These are phyloP conservation scores for Prosopocoilus inquinatus DNA, from an alignment of 2,888 invertebrate genomes.

Conservation along the genomic window DNA sequence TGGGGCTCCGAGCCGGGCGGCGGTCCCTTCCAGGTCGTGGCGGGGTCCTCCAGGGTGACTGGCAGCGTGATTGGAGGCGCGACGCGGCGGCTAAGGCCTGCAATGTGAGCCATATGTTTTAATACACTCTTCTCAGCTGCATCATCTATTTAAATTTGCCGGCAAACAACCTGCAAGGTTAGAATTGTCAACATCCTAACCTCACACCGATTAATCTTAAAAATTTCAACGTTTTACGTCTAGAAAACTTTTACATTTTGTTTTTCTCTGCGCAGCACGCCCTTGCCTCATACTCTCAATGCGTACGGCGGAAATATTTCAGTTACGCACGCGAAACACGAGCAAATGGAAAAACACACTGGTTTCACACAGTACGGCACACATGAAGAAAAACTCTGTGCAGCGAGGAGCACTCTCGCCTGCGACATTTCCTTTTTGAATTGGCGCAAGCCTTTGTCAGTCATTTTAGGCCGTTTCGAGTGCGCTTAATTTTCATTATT, in stretches of 20 bases:
- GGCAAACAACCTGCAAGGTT: conserved; percentile 36
- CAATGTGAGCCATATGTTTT: conserved; percentile 56
- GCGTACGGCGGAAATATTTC: conserved; percentile 10
- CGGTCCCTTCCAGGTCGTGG: conserved; percentile 76
- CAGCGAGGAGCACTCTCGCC: conserved; percentile 6
- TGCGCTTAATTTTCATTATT: too few species aligned
- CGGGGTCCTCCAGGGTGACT: conserved; percentile 73
- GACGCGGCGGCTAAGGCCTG: conserved; percentile 84
- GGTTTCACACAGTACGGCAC: conserved; percentile 12
- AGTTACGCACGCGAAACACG: conserved; percentile 12
- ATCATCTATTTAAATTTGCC: conserved; percentile 8
- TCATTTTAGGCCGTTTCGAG: conserved; percentile 1
- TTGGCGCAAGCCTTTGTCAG: neutral
- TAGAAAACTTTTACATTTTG: conserved; percentile 53
- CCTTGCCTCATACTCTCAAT: conserved; percentile 55
- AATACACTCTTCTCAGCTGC: conserved; percentile 53
- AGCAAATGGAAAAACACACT: conserved; percentile 14
- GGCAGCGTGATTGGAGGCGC: conserved; percentile 64
- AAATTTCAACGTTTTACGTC: conserved; percentile 12
- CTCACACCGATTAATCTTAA: conserved; percentile 30
- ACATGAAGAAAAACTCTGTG: conserved; percentile 9
- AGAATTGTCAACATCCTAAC: conserved; percentile 40
- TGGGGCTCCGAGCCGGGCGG: conserved; percentile 65
- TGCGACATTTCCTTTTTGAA: conserved; percentile 10
- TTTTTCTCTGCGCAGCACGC: conserved; percentile 56